A percentile compares a stretch with the other conserved stretches of the same genome.
Conservation (phyloP, 2,888 invertebrate genomes). For the Epinotia brunnichana region DNA sequence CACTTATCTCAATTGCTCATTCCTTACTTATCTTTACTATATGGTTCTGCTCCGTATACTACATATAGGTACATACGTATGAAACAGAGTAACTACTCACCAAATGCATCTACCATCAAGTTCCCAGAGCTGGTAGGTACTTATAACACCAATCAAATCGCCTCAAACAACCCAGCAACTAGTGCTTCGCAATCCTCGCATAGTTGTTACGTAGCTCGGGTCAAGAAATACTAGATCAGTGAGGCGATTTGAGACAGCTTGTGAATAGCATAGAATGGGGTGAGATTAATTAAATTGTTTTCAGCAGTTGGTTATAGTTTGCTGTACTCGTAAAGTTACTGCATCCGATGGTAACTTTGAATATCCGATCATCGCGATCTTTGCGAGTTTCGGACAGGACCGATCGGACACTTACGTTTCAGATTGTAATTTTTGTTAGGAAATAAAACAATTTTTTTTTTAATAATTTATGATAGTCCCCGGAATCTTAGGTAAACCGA, state of each 20-base stretch:
- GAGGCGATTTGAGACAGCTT: not conserved
- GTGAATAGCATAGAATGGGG: slow-evolving; percentile 21
- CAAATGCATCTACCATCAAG: slow-evolving; percentile 1
- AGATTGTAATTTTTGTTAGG: not conserved
- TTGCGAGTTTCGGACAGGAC: not conserved
- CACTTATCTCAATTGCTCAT: not conserved
- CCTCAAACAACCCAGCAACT: not conserved
- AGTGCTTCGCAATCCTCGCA: not conserved
- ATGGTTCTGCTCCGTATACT: not conserved
- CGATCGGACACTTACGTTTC: slow-evolving; percentile 2
- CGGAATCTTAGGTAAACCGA: too few species aligned
- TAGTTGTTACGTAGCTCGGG: not conserved
- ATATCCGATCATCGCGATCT: slow-evolving; percentile 1
- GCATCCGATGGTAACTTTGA: slow-evolving; percentile 16
- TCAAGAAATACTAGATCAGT: not conserved
- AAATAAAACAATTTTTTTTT: too few species aligned
- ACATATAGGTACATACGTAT: slow-evolving; percentile 6
- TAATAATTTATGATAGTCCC: too few species aligned
- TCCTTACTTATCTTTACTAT: not conserved
- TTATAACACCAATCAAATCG: not conserved
- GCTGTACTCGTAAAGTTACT: slow-evolving; percentile 23
- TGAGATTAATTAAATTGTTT: slow-evolving; percentile 45
- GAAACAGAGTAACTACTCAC: not conserved
- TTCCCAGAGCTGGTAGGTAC: not conserved
- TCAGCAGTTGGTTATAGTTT: slow-evolving; percentile 43